phyloP scores from a whole-genome alignment of 1,140 invertebrate genomes.

The Drosophila oshimai region DNA sequence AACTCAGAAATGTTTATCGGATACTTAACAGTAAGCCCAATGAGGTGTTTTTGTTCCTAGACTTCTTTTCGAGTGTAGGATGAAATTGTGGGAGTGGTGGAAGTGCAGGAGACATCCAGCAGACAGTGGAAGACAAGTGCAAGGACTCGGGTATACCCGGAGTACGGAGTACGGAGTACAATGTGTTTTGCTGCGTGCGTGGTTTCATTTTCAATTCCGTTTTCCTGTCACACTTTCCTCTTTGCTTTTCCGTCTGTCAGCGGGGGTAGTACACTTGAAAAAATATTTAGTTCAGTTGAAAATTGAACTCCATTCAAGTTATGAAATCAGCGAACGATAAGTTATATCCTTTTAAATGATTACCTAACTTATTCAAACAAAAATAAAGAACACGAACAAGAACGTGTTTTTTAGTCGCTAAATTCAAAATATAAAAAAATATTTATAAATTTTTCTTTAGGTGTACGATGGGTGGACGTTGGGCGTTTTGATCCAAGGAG shows the following conservation, averaged over 20 bases:
- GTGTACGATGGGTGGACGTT: not conserved
- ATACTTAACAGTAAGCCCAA: too few species aligned
- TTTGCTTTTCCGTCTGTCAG: not conserved
- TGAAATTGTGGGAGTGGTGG: not conserved
- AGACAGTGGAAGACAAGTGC: slow-evolving; percentile 23
- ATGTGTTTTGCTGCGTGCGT: slow-evolving; percentile 40
- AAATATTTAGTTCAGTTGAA: too few species aligned
- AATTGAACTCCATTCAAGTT: too few species aligned
- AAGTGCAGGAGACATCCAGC: slow-evolving; percentile 4
- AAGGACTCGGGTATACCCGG: too few species aligned
- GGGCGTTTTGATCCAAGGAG: not conserved
- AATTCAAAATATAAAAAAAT: too few species aligned
- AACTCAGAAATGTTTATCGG: too few species aligned
- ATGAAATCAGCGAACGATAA: too few species aligned
- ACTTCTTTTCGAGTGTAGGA: not conserved
- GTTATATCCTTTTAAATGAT: too few species aligned
- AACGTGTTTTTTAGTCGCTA: too few species aligned
- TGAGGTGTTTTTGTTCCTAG: too few species aligned
- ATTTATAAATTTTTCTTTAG: not conserved
- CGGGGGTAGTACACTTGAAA: not conserved
- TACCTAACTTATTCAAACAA: too few species aligned
- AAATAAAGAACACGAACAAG: too few species aligned
- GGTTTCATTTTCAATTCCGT: slow-evolving; percentile 40
- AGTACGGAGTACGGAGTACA: slow-evolving; percentile 5
- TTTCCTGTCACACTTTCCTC: not conserved